These are phyloP conservation scores for Podilymbus podiceps DNA, from an alignment of 2,113 vertebrate genomes.

Conservation along the genomic window DNA sequence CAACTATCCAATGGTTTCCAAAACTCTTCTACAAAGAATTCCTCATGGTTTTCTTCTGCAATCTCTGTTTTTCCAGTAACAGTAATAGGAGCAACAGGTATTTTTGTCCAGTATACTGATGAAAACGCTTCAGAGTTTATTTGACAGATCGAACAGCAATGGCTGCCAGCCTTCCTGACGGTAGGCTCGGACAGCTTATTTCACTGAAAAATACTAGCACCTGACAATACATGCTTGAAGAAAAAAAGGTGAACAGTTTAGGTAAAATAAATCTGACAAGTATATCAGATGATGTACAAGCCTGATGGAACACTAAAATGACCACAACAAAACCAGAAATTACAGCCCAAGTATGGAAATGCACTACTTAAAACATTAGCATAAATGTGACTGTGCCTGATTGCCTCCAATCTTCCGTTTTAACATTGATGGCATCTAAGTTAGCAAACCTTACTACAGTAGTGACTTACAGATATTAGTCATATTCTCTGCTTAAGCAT, in stretches of 20 bases:
- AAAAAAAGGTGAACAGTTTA: background rate
- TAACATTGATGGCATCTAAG: background rate
- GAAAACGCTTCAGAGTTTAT: constrained; percentile 1
- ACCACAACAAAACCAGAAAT: background rate
- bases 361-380: background rate
- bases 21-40: background rate
- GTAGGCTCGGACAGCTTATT: background rate
- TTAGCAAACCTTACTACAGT: background rate
- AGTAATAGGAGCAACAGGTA: background rate
- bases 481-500: background rate
- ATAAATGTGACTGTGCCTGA: background rate
- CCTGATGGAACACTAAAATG: background rate
- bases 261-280: background rate
- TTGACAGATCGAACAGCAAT: background rate
- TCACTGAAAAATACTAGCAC: background rate
- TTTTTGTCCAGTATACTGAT: background rate
- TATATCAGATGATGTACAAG: background rate
- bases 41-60: background rate
- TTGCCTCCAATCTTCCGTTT: background rate
- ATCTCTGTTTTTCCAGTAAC: background rate
- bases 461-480: background rate
- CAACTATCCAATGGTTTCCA: background rate
- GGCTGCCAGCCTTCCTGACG: background rate
- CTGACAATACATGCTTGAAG: background rate
- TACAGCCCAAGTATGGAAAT: background rate